Conservation (phyloP, 2,113 vertebrate species). For the Peromyscus californicus region DNA sequence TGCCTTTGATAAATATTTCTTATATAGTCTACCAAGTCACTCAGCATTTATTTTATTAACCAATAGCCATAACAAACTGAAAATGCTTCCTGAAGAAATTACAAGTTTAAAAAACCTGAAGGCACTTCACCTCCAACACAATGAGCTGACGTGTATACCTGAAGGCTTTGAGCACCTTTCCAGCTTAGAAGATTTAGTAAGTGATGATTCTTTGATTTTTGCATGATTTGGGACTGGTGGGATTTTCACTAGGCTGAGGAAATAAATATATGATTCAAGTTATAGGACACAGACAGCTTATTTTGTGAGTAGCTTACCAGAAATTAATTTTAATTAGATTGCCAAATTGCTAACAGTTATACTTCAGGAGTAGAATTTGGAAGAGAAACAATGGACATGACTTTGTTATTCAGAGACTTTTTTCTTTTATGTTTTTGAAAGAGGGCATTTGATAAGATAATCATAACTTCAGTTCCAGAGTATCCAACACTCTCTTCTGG, state of each 20-base stretch:
- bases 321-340: slow-evolving; percentile 17
- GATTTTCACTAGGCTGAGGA: slow-evolving; percentile 39
- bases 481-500: background rate
- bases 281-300: background rate
- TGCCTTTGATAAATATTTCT: slow-evolving; percentile 22
- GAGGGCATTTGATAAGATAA: background rate
- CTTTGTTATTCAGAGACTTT: slow-evolving; percentile 12
- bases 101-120: slow-evolving; percentile 89
- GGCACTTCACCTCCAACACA: slow-evolving; percentile 93
- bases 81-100: slow-evolving; percentile 90
- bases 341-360: slow-evolving; percentile 20
- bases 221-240: background rate
- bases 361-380: slow-evolving; percentile 49
- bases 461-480: background rate
- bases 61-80: slow-evolving; percentile 94
- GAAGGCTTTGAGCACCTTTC: slow-evolving; percentile 91
- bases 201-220: slow-evolving; percentile 64
- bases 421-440: background rate
- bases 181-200: slow-evolving; percentile 94
- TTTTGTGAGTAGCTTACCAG: slow-evolving; percentile 34
- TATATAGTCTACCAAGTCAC: slow-evolving; percentile 47
- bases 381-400: background rate
- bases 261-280: slow-evolving; percentile 36
- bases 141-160: slow-evolving; percentile 91
- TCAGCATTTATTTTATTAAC: slow-evolving; percentile 66